phyloP scores from a whole-genome alignment of 1,140 invertebrate species.

The Pissodes strobi region DNA sequence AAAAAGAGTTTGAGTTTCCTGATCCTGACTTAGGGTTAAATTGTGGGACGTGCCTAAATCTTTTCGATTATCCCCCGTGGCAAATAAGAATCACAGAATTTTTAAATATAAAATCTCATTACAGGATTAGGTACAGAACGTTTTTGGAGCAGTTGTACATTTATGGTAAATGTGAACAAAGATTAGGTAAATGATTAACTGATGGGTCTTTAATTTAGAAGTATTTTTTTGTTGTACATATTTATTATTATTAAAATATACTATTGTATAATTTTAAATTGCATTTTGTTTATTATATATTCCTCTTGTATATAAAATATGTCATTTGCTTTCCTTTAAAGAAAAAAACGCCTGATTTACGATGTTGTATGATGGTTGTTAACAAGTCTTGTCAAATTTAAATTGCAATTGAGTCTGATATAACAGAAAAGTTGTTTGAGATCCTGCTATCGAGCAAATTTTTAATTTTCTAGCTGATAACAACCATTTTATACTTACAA shows the following conservation, averaged over 20 bases:
- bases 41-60: slow-evolving; percentile 63
- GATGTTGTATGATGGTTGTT: too few relatives aligned
- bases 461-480: too few relatives aligned
- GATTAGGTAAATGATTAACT: slow-evolving; percentile 66
- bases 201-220: neutral
- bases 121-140: slow-evolving; percentile 59
- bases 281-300: too few relatives aligned
- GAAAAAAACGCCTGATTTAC: too few relatives aligned
- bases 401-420: too few relatives aligned
- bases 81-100: slow-evolving; percentile 73
- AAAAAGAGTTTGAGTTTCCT: slow-evolving; percentile 60
- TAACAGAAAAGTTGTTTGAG: too few relatives aligned
- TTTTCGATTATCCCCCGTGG: slow-evolving; percentile 71
- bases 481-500: too few relatives aligned
- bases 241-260: slow-evolving; percentile 11
- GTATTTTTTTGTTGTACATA: slow-evolving; percentile 23
- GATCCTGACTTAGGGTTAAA: slow-evolving; percentile 70
- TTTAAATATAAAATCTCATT: slow-evolving; percentile 62
- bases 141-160: slow-evolving; percentile 63
- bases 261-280: too few relatives aligned
- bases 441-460: too few relatives aligned
- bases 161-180: slow-evolving; percentile 69
- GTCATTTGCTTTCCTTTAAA: too few relatives aligned
- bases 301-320: too few relatives aligned
- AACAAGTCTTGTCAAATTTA: too few relatives aligned